Conservation (phyloP, 2,888 invertebrate species). For the Amiota minor region DNA sequence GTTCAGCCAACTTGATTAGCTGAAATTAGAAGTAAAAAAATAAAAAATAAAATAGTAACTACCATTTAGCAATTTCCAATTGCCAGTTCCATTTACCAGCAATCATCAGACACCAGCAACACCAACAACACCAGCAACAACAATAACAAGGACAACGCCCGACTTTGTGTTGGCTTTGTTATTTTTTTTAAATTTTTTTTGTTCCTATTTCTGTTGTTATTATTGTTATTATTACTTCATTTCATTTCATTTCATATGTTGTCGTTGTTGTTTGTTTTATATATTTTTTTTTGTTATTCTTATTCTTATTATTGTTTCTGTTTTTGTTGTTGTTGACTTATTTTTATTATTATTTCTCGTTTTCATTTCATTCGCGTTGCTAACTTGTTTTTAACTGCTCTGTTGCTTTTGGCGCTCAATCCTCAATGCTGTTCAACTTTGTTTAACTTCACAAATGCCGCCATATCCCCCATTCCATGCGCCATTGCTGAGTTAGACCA, state of each 20-base stretch:
- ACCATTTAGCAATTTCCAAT: background rate
- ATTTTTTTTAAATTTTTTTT: background rate
- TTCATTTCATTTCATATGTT: background rate
- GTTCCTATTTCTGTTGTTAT: background rate
- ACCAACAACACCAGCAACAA: background rate
- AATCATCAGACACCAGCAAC: too few species aligned
- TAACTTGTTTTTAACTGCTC: slow-evolving; percentile 23
- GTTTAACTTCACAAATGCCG: background rate
- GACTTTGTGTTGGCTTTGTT: slow-evolving; percentile 2
- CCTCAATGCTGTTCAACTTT: slow-evolving; percentile 62
- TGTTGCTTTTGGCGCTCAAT: slow-evolving; percentile 47
- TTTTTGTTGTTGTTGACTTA: slow-evolving; percentile 21
- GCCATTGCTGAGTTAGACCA: slow-evolving; percentile 4
- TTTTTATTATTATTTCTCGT: too few species aligned
- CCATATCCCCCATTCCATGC: background rate
- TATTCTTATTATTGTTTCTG: background rate
- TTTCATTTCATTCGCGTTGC: slow-evolving; percentile 35
- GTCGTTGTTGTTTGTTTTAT: background rate
- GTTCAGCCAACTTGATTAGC: slow-evolving; percentile 54
- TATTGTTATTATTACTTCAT: slow-evolving; percentile 23
- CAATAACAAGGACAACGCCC: background rate
- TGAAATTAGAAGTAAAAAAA: slow-evolving; percentile 12
- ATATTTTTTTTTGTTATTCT: background rate
- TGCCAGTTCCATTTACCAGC: slow-evolving; percentile 38
- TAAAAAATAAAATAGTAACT: background rate